Percentiles rank a stretch among this genome's conserved stretches.
phyloP scores from a whole-genome alignment of 2,113 vertebrate genomes.

The Mugil cephalus region DNA sequence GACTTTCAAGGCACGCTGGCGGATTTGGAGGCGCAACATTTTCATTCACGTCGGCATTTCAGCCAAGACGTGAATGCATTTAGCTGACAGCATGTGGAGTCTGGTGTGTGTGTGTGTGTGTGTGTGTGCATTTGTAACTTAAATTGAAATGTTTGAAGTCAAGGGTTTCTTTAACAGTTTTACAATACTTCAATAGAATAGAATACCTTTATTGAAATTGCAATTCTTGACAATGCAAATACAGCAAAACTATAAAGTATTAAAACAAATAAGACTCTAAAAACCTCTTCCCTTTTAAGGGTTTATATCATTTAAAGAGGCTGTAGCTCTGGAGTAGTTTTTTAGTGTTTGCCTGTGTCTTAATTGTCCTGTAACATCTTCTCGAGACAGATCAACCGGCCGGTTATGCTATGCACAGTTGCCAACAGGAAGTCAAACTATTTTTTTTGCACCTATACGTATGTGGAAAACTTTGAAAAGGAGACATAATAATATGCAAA shows the following conservation, averaged over 20 bases:
- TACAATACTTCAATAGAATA: neutral
- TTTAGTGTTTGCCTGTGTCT: too few relatives aligned
- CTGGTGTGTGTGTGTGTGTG: neutral
- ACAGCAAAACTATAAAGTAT: too few relatives aligned
- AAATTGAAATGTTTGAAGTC: slow-evolving; percentile 7
- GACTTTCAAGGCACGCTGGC: slow-evolving; percentile 42
- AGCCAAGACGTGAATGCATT: slow-evolving; percentile 46
- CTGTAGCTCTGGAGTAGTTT: too few relatives aligned
- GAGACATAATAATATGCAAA: slow-evolving; percentile 9
- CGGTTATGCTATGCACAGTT: neutral
- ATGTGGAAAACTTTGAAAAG: slow-evolving; percentile 14
- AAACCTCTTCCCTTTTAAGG: too few relatives aligned
- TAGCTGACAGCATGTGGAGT: slow-evolving; percentile 51
- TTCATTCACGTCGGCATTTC: slow-evolving; percentile 59
- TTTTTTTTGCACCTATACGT: too few relatives aligned
- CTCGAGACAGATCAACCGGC: neutral
- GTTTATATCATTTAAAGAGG: too few relatives aligned
- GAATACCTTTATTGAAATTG: too few relatives aligned
- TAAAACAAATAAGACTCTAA: too few relatives aligned
- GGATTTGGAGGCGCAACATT: slow-evolving; percentile 39
- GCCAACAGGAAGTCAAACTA: slow-evolving; percentile 10
- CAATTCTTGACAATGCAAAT: too few relatives aligned
- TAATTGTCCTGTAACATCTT: too few relatives aligned
- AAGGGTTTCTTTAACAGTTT: slow-evolving; percentile 25
- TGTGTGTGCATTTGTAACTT: neutral